Evolutionary conservation across 2,888 invertebrate genomes (phyloP).

Genomic region (Stenurella melanura): DNA sequence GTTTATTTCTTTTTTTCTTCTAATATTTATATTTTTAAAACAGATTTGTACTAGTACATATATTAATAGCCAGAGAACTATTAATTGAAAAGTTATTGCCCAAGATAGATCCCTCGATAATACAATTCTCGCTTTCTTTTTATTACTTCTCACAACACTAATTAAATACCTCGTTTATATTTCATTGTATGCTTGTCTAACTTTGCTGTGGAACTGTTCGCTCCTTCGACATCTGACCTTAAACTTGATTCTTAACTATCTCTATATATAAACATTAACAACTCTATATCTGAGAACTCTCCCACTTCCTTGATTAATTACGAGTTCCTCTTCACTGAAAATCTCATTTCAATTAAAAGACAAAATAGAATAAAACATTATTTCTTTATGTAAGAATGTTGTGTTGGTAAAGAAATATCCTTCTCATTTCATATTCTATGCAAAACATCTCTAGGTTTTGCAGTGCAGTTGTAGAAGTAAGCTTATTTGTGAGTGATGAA

Average conservation of each 20-base stretch:
- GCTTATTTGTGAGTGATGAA: no score
- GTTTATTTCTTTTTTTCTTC: no score
- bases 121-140: background rate
- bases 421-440: no score
- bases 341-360: background rate
- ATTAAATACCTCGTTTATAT: background rate
- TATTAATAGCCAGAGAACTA: no score
- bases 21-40: no score
- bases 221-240: conserved; percentile 3
- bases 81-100: no score
- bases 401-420: background rate
- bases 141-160: background rate
- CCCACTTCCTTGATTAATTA: background rate
- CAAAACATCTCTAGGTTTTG: no score
- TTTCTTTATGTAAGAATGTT: background rate
- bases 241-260: conserved; percentile 3
- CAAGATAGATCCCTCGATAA: background rate
- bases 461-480: no score
- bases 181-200: conserved; percentile 8
- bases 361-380: background rate
- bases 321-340: background rate
- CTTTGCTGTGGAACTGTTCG: conserved; percentile 12
- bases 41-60: no score
- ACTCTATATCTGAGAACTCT: background rate
- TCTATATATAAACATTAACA: background rate